These are phyloP conservation scores for Carduelis carduelis DNA, from an alignment of 2,797 vertebrate genomes.

Conservation along the genomic window DNA sequence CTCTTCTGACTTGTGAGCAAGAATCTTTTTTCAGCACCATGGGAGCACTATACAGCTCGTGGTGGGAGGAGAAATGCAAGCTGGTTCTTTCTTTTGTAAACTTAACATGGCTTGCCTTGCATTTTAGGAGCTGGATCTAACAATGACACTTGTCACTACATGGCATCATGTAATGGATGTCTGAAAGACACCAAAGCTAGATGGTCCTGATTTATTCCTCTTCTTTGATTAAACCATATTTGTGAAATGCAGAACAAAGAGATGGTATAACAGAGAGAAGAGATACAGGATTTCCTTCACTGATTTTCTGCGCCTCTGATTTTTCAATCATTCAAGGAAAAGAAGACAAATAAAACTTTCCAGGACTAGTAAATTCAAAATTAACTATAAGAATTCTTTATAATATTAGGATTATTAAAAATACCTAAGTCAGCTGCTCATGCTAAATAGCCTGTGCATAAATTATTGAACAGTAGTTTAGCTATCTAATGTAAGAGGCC, in stretches of 20 bases:
- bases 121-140: not conserved
- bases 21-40: not conserved
- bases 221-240: slow-evolving; percentile 12
- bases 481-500: not conserved
- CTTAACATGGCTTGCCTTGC: not conserved
- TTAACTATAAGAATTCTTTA: not conserved
- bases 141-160: not conserved
- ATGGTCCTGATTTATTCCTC: not conserved
- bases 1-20: not conserved
- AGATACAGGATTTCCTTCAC: not conserved
- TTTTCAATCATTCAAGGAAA: not conserved
- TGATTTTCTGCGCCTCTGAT: not conserved
- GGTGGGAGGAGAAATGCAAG: not conserved
- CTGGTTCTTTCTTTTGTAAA: not conserved
- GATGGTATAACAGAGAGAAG: not conserved
- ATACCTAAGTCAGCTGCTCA: not conserved
- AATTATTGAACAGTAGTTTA: not conserved
- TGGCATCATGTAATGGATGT: not conserved
- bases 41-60: not conserved
- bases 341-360: not conserved
- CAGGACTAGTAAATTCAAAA: not conserved
- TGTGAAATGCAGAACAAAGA: not conserved
- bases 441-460: not conserved
- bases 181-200: not conserved
- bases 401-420: not conserved